These are phyloP conservation scores for Axinella damicornis DNA, from an alignment of 37 sponge, comb jelly and placozoan species.

Conservation along the genomic window DNA sequence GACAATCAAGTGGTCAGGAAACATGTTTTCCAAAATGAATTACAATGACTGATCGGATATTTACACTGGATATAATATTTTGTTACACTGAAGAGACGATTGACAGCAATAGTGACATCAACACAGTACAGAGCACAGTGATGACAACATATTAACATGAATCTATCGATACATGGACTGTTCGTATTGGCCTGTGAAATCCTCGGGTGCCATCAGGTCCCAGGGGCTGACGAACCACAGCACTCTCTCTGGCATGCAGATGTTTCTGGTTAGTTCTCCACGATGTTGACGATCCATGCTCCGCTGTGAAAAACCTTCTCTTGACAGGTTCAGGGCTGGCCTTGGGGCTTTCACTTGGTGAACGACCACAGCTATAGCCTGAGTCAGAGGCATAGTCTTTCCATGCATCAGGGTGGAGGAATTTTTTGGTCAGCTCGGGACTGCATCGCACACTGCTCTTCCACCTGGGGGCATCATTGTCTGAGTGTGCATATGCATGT, in stretches of 20 bases:
- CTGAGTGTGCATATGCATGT: background rate
- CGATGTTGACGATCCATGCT: background rate
- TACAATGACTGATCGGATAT: too few species aligned
- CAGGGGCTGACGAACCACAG: slow-evolving; percentile 76
- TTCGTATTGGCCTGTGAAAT: slow-evolving; percentile 38
- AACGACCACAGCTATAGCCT: slow-evolving; percentile 31
- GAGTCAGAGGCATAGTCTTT: slow-evolving; percentile 67
- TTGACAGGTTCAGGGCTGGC: slow-evolving; percentile 54
- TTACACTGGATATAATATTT: too few species aligned
- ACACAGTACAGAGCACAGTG: too few species aligned
- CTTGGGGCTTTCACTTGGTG: slow-evolving; percentile 58
- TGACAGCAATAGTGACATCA: too few species aligned
- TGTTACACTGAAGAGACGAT: too few species aligned
- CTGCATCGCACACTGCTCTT: slow-evolving; percentile 1
- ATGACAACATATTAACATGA: background rate
- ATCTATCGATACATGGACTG: background rate
- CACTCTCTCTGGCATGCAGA: background rate
- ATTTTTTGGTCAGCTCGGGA: background rate
- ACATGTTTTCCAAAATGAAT: too few species aligned
- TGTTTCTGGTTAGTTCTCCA: slow-evolving; percentile 10
- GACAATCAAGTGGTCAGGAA: too few species aligned
- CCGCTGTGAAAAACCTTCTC: slow-evolving; percentile 33
- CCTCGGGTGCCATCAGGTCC: slow-evolving; percentile 93
- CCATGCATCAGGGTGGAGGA: slow-evolving; percentile 30
- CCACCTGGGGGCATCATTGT: background rate